Conservation (phyloP, 2,888 invertebrate species). For the Sinohyriopsis cumingii region DNA sequence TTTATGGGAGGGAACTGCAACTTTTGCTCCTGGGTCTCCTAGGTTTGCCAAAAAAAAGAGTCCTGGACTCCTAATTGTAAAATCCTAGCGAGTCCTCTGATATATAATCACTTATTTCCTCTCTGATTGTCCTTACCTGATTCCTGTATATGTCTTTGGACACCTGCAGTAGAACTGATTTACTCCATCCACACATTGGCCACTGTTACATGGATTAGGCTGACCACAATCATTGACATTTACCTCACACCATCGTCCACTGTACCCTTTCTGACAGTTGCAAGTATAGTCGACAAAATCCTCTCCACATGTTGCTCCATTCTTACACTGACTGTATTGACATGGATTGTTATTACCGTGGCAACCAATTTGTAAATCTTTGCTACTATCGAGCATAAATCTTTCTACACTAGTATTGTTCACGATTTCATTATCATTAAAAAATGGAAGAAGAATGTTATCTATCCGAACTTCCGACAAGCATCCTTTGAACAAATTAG, state of each 20-base stretch:
- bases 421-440: slow-evolving; percentile 75
- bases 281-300: slow-evolving; percentile 63
- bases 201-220: slow-evolving; percentile 76
- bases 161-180: slow-evolving; percentile 54
- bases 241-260: slow-evolving; percentile 56
- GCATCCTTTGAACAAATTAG: slow-evolving; percentile 81
- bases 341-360: slow-evolving; percentile 21
- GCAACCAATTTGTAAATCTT: slow-evolving; percentile 25
- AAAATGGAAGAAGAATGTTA: slow-evolving; percentile 87
- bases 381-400: slow-evolving; percentile 27
- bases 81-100: too few relatives aligned
- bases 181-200: slow-evolving; percentile 53
- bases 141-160: slow-evolving; percentile 53
- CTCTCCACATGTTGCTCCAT: slow-evolving; percentile 76
- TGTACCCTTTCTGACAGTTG: slow-evolving; percentile 56
- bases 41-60: too few relatives aligned
- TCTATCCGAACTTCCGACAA: slow-evolving; percentile 90
- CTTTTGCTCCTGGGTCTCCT: too few relatives aligned
- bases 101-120: not conserved
- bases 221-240: slow-evolving; percentile 86
- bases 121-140: slow-evolving; percentile 40
- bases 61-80: too few relatives aligned
- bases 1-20: too few relatives aligned
- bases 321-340: slow-evolving; percentile 75
- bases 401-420: slow-evolving; percentile 49